phyloP scores from a whole-genome alignment of 2,797 vertebrate genomes.

The Uromys caudimaculatus region DNA sequence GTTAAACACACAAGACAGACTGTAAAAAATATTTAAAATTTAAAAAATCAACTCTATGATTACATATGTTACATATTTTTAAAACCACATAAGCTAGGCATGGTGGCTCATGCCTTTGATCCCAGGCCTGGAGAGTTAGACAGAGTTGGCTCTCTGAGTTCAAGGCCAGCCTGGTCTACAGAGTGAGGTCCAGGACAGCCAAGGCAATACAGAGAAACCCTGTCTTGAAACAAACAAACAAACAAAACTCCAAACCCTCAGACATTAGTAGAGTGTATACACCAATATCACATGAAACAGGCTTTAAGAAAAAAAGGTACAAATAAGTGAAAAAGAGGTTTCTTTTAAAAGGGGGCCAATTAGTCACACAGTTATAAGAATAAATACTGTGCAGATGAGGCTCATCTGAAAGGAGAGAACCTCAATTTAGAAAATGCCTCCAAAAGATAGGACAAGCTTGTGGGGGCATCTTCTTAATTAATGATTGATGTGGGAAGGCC shows the following conservation, averaged over 20 bases:
- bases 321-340: background rate
- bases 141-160: background rate
- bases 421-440: background rate
- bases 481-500: background rate
- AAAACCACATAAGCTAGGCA: background rate
- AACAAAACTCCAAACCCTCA: background rate
- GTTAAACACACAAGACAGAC: background rate
- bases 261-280: background rate
- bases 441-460: background rate
- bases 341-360: background rate
- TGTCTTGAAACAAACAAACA: background rate
- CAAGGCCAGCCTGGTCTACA: background rate
- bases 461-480: background rate
- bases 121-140: background rate
- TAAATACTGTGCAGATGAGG: background rate
- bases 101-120: background rate
- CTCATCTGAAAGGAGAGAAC: background rate
- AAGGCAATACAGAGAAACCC: background rate
- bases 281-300: background rate
- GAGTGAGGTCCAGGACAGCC: background rate
- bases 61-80: background rate
- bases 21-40: background rate
- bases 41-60: background rate
- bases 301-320: background rate
- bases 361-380: background rate